These are phyloP conservation scores for Rhabdornis inornatus DNA, from an alignment of 2,113 vertebrate genomes.

Conservation along the genomic window DNA sequence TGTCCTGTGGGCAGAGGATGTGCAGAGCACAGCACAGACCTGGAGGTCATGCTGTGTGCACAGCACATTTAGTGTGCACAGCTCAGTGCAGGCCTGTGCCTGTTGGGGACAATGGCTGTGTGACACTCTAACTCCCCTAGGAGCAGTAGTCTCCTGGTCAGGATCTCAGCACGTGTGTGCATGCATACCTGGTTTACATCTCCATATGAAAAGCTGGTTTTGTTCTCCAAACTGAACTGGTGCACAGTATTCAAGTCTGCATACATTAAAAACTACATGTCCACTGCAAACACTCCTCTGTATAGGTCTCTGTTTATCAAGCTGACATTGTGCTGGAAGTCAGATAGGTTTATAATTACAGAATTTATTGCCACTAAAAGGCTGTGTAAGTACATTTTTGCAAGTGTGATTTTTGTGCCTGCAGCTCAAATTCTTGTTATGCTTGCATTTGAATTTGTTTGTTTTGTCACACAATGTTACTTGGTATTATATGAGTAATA, in stretches of 20 bases:
- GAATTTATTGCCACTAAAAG: neutral
- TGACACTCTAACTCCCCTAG: neutral
- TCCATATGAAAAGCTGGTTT: neutral
- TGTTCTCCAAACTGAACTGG: neutral
- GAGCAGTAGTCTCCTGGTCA: neutral
- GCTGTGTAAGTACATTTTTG: neutral
- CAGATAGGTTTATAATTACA: neutral
- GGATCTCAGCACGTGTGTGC: neutral
- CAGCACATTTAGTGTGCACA: neutral
- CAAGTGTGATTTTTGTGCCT: neutral
- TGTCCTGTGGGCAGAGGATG: neutral
- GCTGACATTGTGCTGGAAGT: neutral
- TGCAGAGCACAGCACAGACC: neutral
- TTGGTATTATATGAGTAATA: slow-evolving; percentile 26
- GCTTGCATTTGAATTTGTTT: slow-evolving; percentile 23
- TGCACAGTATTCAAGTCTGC: neutral
- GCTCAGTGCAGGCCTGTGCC: neutral
- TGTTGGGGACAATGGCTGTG: neutral
- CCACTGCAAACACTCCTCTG: neutral
- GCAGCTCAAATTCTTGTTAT: neutral
- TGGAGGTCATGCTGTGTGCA: neutral
- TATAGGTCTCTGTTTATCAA: neutral
- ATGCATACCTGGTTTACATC: neutral
- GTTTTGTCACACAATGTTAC: neutral
- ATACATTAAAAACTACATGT: neutral